Conservation (phyloP, 2,113 vertebrate species). For the Larimichthys crocea region DNA sequence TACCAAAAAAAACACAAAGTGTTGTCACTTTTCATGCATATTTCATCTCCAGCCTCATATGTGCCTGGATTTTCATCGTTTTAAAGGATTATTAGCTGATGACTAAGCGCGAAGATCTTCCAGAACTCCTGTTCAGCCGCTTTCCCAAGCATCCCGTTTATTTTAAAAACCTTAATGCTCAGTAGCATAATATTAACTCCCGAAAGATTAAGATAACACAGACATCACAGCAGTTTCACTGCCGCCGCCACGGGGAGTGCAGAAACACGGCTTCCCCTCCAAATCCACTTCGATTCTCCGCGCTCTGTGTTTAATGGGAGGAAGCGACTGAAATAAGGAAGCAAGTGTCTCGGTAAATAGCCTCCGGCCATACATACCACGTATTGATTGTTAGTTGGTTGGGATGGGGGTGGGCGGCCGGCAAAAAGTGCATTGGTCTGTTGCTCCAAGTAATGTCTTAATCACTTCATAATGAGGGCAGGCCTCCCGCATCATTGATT, state of each 20-base stretch:
- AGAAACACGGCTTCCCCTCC: background rate
- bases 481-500: conserved; percentile 75
- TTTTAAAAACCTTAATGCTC: conserved; percentile 39
- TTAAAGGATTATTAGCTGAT: conserved; percentile 69
- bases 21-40: conserved; percentile 45
- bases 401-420: background rate
- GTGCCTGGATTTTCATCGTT: conserved; percentile 42
- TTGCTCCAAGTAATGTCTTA: conserved; percentile 77
- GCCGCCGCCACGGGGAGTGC: background rate
- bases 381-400: conserved; percentile 69
- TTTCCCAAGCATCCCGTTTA: conserved; percentile 39
- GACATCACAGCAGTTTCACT: conserved; percentile 13
- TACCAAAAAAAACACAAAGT: conserved; percentile 19
- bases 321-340: conserved; percentile 42
- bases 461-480: conserved; percentile 80
- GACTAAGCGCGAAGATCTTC: conserved; percentile 60
- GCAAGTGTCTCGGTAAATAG: conserved; percentile 49
- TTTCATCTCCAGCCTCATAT: conserved; percentile 42
- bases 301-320: conserved; percentile 40
- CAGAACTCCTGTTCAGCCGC: conserved; percentile 61
- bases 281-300: conserved; percentile 19
- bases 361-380: conserved; percentile 53
- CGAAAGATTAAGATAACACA: conserved; percentile 41
- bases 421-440: conserved; percentile 61
- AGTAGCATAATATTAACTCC: conserved; percentile 35